Base-by-base conservation (phyloP, 2,888 invertebrate genomes). In the Trachelus iudaicus region DNA sequence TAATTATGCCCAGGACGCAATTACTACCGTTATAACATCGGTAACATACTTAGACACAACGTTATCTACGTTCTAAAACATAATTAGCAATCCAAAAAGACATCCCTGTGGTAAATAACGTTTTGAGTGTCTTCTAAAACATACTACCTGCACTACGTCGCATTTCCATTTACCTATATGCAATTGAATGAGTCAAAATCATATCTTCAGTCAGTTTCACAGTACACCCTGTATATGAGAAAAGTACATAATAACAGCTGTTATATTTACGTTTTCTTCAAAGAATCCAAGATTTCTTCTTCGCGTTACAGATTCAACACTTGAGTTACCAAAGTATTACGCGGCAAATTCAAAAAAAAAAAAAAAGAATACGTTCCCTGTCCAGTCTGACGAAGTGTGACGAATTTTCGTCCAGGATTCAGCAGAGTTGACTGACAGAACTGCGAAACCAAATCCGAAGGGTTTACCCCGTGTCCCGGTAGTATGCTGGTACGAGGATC, bases 401-500 rank as follows among this genome's bases (percentile, higher is more conserved):
- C 56, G 9, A 23, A 56, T 56, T 56, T 56, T 56, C 23, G 2
- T n/a, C 9, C 2, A 23, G 56, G 23, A 23, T 23, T 9, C 56
- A 56, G 9, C 56, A 56, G 23, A 56, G 23, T 9, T 56, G 56
- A 15, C 15, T 56, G 56, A 56, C 23, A 2, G 31, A 31, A 30
- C 71, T 71, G 13, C 31, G 71, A 71, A 33, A 23, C 71, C n/a
- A 71, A 71, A 71, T 31, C 71, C 31, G 2, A 71, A 34, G 71
- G 78, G 73, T 78, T 78, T 78, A 78, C 76, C 75, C 75, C 75
- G 56, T 75, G 75, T 81, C 73, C 69, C 73, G 75, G 75, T 76
- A 78, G 76, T 78, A 76, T 75, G 79, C 83, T 73, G 79, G 73
- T 80, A 80, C 80, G 81, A 82, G 79, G 75, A 80, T 82, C 79